phyloP scores from a whole-genome alignment of 37 sponge, comb jelly and placozoan genomes.

The Tethya wilhelma region DNA sequence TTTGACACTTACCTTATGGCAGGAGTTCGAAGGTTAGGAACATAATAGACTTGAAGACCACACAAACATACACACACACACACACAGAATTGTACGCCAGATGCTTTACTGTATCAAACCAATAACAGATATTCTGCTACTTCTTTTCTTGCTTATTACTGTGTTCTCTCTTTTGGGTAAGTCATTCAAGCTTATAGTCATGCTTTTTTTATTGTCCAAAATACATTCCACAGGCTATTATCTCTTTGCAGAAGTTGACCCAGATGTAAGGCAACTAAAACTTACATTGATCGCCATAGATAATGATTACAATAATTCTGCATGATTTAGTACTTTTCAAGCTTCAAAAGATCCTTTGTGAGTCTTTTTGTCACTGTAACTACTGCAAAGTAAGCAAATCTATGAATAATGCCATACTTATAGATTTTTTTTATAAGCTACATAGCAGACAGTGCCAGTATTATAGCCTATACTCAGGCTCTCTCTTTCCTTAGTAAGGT shows the following conservation, averaged over 20 bases:
- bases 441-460: background rate
- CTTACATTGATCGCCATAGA: too few species aligned
- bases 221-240: constrained; percentile 58
- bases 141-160: constrained; percentile 59
- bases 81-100: constrained; percentile 73
- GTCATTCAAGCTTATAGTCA: too few species aligned
- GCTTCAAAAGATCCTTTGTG: constrained; percentile 56
- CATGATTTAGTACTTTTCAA: constrained; percentile 56
- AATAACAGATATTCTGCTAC: constrained; percentile 77
- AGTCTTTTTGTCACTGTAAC: constrained; percentile 82
- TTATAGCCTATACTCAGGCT: too few species aligned
- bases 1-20: constrained; percentile 70
- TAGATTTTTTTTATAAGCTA: too few species aligned
- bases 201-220: too few species aligned
- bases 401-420: background rate
- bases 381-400: constrained; percentile 79
- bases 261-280: constrained; percentile 9
- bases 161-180: constrained; percentile 73
- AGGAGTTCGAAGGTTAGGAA: constrained; percentile 77
- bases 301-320: too few species aligned
- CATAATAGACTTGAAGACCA: too few species aligned
- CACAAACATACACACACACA: too few species aligned
- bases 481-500: too few species aligned
- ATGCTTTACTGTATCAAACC: constrained; percentile 64
- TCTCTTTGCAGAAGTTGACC: constrained; percentile 40